Evolutionary conservation across 2,888 invertebrate species (phyloP).

Genomic region (Hartigia nigra): DNA sequence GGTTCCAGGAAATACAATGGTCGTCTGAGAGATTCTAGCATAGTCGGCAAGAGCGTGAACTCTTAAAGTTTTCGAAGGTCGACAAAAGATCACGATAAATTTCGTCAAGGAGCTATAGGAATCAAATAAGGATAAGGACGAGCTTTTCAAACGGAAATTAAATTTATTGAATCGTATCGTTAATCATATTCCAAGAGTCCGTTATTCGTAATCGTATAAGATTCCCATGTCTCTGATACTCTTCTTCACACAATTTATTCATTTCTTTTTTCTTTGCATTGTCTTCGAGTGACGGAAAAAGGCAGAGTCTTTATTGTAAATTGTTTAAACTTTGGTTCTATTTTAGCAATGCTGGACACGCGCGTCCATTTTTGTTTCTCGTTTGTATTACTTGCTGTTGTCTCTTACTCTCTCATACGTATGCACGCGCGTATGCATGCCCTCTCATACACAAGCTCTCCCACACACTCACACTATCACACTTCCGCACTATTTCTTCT

Average conservation of each 20-base stretch:
- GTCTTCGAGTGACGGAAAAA: constrained; percentile 2
- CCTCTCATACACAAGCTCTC: neutral
- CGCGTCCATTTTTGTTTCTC: neutral
- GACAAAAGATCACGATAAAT: too few species aligned
- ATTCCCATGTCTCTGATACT: neutral
- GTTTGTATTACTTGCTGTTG: too few species aligned
- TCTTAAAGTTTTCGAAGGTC: too few species aligned
- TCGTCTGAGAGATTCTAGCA: too few species aligned
- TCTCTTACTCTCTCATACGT: neutral
- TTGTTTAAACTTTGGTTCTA: constrained; percentile 16
- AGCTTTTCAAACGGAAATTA: neutral
- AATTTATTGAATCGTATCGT: neutral
- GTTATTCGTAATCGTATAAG: neutral
- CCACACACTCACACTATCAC: neutral
- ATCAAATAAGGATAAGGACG: too few species aligned
- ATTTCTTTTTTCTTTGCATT: neutral
- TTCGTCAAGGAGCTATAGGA: too few species aligned
- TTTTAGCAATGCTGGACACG: neutral
- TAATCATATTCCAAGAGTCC: neutral
- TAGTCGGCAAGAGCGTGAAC: too few species aligned
- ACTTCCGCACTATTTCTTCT: neutral
- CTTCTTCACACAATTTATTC: neutral
- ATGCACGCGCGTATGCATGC: neutral
- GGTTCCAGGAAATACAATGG: too few species aligned
- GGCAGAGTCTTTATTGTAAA: constrained; percentile 24